phyloP scores from a whole-genome alignment of 2,888 invertebrate species.

The Drosophila anomelani region DNA sequence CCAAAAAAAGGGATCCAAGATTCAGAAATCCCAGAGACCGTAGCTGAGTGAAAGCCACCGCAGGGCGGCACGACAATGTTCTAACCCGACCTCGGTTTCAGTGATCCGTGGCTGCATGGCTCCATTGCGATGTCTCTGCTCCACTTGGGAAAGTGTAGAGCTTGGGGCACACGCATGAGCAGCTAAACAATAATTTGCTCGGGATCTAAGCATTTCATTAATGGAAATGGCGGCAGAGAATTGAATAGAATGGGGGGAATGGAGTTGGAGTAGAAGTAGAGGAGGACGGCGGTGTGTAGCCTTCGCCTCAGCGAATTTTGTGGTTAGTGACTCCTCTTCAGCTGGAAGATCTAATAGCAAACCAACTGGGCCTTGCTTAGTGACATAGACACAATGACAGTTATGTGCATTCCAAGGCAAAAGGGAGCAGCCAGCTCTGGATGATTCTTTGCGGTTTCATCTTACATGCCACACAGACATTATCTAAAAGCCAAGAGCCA shows the following conservation, averaged over 20 bases:
- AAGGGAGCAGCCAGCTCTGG: not conserved
- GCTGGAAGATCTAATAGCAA: not conserved
- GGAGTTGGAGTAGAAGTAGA: not conserved
- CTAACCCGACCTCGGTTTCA: slow-evolving; percentile 17
- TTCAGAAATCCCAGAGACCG: slow-evolving; percentile 7
- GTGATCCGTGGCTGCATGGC: slow-evolving; percentile 2
- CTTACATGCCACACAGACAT: slow-evolving; percentile 50
- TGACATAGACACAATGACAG: slow-evolving; percentile 66
- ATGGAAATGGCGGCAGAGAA: slow-evolving; percentile 22
- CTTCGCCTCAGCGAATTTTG: slow-evolving; percentile 23
- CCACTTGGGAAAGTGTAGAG: slow-evolving; percentile 50
- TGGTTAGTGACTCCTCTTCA: slow-evolving; percentile 14
- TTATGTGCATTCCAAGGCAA: slow-evolving; percentile 62
- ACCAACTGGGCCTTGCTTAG: slow-evolving; percentile 31
- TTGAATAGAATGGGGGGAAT: slow-evolving; percentile 12
- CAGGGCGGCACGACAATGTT: slow-evolving; percentile 54
- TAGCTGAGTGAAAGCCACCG: slow-evolving; percentile 70
- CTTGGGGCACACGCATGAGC: slow-evolving; percentile 31
- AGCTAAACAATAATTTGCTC: slow-evolving; percentile 59
- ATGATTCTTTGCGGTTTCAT: slow-evolving; percentile 46
- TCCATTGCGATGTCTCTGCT: slow-evolving; percentile 18
- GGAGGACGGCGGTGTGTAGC: no score
- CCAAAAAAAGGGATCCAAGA: slow-evolving; percentile 9
- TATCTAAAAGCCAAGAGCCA: slow-evolving; percentile 15
- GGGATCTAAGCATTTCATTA: slow-evolving; percentile 53